Conservation (phyloP, 2,888 invertebrate genomes). For the Chironomus riparius region DNA sequence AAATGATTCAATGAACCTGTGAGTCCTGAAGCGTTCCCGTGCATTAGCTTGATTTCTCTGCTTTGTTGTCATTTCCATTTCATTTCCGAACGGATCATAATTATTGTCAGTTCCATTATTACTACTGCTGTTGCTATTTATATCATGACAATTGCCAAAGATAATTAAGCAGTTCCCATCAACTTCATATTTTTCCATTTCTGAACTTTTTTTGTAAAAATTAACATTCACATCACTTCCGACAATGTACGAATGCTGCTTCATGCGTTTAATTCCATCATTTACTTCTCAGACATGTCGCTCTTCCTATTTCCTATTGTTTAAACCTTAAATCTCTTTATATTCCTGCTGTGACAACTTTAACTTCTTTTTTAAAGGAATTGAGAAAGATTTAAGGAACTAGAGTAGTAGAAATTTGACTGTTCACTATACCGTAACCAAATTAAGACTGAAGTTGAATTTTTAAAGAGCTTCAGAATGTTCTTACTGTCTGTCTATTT, state of each 20-base stretch:
- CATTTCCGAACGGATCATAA: not conserved
- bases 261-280: not conserved
- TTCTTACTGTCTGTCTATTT: not conserved
- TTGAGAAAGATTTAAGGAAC: not conserved
- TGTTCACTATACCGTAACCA: not conserved
- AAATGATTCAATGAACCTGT: constrained; percentile 53
- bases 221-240: not conserved
- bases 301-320: not conserved
- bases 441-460: not conserved
- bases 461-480: constrained; percentile 1
- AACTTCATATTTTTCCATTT: not conserved
- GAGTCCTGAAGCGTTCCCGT: constrained; percentile 70
- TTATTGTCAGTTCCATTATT: not conserved
- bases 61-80: constrained; percentile 35
- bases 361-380: not conserved
- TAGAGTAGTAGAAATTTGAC: not conserved
- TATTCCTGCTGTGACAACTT: not conserved
- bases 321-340: not conserved
- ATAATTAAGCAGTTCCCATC: constrained; percentile 17
- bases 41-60: constrained; percentile 74
- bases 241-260: not conserved
- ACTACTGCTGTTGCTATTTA: not conserved
- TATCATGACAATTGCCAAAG: not conserved
- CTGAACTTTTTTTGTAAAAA: not conserved
- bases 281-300: constrained; percentile 1